These are phyloP conservation scores for Drosophila melanocephala DNA, from an alignment of 2,888 invertebrate genomes.

Conservation along the genomic window DNA sequence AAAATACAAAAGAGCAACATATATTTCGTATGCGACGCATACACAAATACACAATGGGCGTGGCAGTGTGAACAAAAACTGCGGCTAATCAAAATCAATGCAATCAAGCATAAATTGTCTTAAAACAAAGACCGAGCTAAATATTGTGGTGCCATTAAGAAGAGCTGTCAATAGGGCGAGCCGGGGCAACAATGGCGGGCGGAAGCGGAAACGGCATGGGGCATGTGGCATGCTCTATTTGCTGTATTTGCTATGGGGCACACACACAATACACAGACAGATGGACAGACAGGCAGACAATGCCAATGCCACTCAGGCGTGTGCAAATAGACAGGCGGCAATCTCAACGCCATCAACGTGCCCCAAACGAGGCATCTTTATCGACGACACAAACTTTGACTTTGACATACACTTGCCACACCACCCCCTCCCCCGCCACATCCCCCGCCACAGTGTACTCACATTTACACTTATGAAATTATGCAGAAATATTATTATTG, in stretches of 20 bases:
- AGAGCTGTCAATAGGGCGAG: constrained; percentile 65
- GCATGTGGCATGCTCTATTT: constrained; percentile 27
- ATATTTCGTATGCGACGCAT: not conserved
- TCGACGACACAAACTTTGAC: constrained; percentile 27
- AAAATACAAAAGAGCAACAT: not conserved
- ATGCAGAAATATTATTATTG: constrained; percentile 76
- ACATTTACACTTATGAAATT: constrained; percentile 66
- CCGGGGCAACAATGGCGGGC: constrained; percentile 37
- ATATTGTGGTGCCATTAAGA: constrained; percentile 78
- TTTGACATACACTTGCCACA: constrained; percentile 3
- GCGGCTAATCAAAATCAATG: constrained; percentile 81
- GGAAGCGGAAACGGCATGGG: constrained; percentile 59
- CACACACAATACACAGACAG: constrained; percentile 6
- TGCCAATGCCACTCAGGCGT: constrained; percentile 75
- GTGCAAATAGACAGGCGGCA: constrained; percentile 74
- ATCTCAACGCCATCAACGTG: constrained; percentile 59
- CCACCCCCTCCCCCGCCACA: not conserved
- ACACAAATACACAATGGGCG: constrained; percentile 1
- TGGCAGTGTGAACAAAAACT: constrained; percentile 59
- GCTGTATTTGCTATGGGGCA: constrained; percentile 23
- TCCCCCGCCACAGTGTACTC: not conserved
- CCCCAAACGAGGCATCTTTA: constrained; percentile 51
- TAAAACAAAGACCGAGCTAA: constrained; percentile 75
- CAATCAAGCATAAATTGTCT: constrained; percentile 82
- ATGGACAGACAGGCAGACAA: constrained; percentile 27